Percentiles rank a stretch among this genome's conserved stretches.
phyloP scores from a whole-genome alignment of 1,140 invertebrate genomes.

The Orchesella cincta region DNA sequence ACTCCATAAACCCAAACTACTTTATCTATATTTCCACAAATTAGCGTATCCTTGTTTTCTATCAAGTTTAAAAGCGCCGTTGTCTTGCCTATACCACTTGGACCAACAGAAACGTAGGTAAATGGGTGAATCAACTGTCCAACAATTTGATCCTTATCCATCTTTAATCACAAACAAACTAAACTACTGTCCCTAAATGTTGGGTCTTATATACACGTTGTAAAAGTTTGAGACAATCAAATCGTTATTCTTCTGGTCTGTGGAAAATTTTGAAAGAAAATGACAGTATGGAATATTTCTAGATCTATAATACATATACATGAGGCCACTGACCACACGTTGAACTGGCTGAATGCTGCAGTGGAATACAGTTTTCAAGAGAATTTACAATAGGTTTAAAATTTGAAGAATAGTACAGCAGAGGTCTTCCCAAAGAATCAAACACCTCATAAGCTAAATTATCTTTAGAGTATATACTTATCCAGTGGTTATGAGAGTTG shows the following conservation, averaged over 20 bases:
- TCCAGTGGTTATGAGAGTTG: neutral
- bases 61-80: neutral
- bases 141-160: neutral
- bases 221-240: neutral
- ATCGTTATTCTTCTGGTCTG: neutral
- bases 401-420: neutral
- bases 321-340: neutral
- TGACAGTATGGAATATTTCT: neutral
- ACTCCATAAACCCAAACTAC: neutral
- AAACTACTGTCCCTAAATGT: neutral
- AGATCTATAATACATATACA: neutral
- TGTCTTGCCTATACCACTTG: neutral
- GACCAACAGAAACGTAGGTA: neutral
- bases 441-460: neutral
- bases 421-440: neutral
- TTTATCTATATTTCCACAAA: neutral
- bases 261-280: neutral
- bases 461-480: neutral
- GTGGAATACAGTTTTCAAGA: neutral
- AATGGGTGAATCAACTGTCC: neutral
- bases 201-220: neutral
- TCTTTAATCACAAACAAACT: neutral
- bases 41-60: neutral
- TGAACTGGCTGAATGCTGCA: neutral
- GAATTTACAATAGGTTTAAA: neutral